phyloP scores from a whole-genome alignment of 2,797 vertebrate genomes.

The Loris lydekkerianus region DNA sequence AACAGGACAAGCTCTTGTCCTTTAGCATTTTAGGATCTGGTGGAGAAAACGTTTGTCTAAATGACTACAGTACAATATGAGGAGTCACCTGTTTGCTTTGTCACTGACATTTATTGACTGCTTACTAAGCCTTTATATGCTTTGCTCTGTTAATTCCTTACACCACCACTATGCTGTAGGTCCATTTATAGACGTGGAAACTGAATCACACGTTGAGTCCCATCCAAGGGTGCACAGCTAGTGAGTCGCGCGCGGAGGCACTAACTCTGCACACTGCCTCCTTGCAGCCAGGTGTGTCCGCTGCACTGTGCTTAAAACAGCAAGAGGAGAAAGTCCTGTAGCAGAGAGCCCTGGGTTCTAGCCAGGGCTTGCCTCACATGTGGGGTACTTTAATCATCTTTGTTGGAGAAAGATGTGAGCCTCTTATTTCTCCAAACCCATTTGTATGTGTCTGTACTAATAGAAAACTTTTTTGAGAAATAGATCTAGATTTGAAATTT shows the following conservation, averaged over 20 bases:
- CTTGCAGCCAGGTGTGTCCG: background rate
- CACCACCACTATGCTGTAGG: accelerated
- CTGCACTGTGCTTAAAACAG: background rate
- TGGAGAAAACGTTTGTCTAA: too few relatives aligned
- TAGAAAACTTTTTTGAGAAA: background rate
- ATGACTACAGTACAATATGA: background rate
- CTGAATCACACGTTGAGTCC: background rate
- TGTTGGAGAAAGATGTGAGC: background rate
- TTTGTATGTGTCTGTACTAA: accelerated
- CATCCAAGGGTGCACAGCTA: background rate
- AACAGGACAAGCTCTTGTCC: too few relatives aligned
- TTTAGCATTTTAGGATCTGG: background rate
- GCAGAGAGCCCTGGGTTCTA: background rate
- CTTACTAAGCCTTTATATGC: accelerated
- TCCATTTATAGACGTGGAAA: background rate
- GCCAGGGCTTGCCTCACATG: accelerated
- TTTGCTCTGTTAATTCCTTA: background rate
- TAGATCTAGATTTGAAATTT: background rate
- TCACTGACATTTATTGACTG: background rate
- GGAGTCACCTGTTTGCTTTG: background rate
- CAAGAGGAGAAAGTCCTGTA: background rate
- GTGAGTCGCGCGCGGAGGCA: background rate
- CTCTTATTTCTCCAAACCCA: background rate
- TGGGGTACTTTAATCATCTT: background rate
- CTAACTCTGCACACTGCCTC: accelerated